Evolutionary conservation across 2,888 invertebrate species (phyloP), one percentile per base, ranked within the genome.

Genomic region (Epistrophe grossulariae): DNA sequence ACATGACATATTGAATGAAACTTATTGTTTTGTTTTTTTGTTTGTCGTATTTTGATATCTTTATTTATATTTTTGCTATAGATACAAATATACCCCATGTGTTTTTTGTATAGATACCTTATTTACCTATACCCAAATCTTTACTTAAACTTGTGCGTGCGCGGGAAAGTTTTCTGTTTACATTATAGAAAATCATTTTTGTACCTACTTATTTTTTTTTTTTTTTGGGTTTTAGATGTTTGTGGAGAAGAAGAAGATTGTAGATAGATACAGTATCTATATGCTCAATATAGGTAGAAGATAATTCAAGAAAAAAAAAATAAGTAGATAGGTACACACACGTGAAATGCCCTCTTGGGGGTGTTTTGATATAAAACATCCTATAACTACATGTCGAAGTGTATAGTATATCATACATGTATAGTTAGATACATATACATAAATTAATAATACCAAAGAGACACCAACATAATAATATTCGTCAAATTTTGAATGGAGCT

Each of bases 91-190:
- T 24, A 62, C 24, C 19, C 3, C 40, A n/a, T n/a, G n/a, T 62
- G 62, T 40, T 24, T 62, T 24, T 19, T 13, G 19, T 38, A 11
- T 40, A 40, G 28, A 35, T n/a, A n/a, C n/a, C 24, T 2, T 24
- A 24, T 24, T 24, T 70, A 70, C 9, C n/a, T 31, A n/a, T n/a
- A 70, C 17, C 35, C 8, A 50, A 50, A 50, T 50, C 50, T 55
- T 55, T 70, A 11, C n/a, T n/a, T 28, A 28, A 55, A 40, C 50
- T 72, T 64, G 48, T 64, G 68, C 66, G 78, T 71, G 80, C 80
- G 85, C 81, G 81, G 85, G 77, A 82, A 74, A 70, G 28, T 66
- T 59, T 59, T 76, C 11, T 84, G 78, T 82, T 82, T 85, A 85
- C 82, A 73, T 78, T 85, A 24, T 24, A 43, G 74, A 57, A 48